Evolutionary conservation across 2,113 vertebrate species (phyloP).

Genomic region (rat (Rattus norvegicus)): GRCr8 NC_086037.1:64888501-64889000

Average conservation of each 20-base stretch:
- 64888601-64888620: background rate
- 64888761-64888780: too few relatives aligned
- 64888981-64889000: background rate
- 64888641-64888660: background rate
- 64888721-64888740: too few relatives aligned
- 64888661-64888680: background rate
- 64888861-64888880: background rate
- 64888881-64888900: conserved; percentile 32
- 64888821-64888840: background rate
- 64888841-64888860: background rate
- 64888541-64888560: background rate
- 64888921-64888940: background rate
- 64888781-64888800: too few relatives aligned
- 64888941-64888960: background rate
- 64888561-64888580: background rate
- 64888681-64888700: background rate
- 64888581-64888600: background rate
- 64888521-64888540: background rate
- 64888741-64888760: too few relatives aligned
- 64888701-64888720: too few relatives aligned
- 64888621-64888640: background rate
- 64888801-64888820: background rate
- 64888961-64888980: background rate
- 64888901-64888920: background rate
- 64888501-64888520: background rate